Base-by-base conservation (phyloP, 2,888 invertebrate genomes). In the Petrolisthes manimaculis region DNA sequence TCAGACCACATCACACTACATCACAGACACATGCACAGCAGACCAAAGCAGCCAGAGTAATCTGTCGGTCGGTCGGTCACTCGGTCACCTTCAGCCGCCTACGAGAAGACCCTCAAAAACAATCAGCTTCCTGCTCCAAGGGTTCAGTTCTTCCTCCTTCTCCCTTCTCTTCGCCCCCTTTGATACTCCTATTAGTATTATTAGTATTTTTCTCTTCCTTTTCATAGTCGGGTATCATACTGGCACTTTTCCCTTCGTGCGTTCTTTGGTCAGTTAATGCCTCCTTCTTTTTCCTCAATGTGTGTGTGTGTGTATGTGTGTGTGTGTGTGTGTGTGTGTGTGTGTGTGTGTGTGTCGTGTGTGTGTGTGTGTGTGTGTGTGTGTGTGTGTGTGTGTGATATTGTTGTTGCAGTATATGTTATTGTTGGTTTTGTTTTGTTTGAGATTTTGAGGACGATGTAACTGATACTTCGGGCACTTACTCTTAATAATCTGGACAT, bases 11-110 rank as follows among this genome's bases (percentile, higher is more conserved):
- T 37, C 37, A 37, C 37, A 37, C 37, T n/a, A n/a, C n/a, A n/a
- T n/a, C n/a, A n/a, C n/a, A n/a, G n/a, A n/a, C n/a, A n/a, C n/a
- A n/a, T n/a, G n/a, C 37, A 37, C 37, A 37, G 1, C 37, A 37
- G 37, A 37, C 37, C 37, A 37, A 37, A 37, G 37, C 37, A 37
- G 37, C 37, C n/a, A 18, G 18, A 3, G 71, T 71, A 71, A 71
- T 71, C 71, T 0, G 12, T 21, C 37, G 37, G 37, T 71, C 71
- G 14, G 12, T 21, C 37, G 37, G 37, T 71, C 18, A n/a, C 71
- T 71, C 6, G 71, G 71, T 71, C 71, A 71, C 71, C 71, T 71
- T 18, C 71, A 71, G 71, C 71, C 21, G 71, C 71, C 71, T n/a
- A 14, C 6, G 71, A 21, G 81, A 82, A 82, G 81, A 61, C 81